phyloP scores from a whole-genome alignment of 2,113 vertebrate species.

The Eudorcas thomsonii region DNA sequence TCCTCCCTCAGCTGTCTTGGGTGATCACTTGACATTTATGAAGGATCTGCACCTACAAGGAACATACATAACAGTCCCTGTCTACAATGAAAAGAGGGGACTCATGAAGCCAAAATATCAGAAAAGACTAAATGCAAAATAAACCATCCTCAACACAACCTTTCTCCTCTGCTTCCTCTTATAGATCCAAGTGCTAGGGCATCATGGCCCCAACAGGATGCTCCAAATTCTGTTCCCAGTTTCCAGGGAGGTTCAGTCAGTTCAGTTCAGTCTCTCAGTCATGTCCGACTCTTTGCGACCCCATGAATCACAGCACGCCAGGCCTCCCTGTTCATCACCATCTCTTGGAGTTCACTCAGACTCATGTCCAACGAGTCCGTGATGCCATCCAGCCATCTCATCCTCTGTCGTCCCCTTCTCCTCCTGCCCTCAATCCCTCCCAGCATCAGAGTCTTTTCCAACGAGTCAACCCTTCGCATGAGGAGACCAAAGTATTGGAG shows the following conservation, averaged over 20 bases:
- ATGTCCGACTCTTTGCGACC: rapidly evolving
- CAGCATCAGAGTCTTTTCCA: too few species aligned
- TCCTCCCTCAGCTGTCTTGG: not conserved
- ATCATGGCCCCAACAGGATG: not conserved
- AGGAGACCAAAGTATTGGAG: too few species aligned
- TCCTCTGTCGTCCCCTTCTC: too few species aligned
- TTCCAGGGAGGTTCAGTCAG: not conserved
- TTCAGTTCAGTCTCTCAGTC: too few species aligned
- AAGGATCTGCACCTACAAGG: slow-evolving; percentile 2
- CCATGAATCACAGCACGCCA: too few species aligned
- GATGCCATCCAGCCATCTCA: too few species aligned
- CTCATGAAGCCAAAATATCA: not conserved
- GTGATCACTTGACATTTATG: slow-evolving; percentile 36
- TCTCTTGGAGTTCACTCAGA: too few species aligned
- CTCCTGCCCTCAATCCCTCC: too few species aligned
- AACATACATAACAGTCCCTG: not conserved
- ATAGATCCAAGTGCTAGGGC: not conserved
- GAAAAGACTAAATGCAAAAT: slow-evolving; percentile 6
- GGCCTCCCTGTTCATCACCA: too few species aligned
- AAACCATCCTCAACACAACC: not conserved
- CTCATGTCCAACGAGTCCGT: rapidly evolving
- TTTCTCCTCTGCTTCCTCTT: not conserved
- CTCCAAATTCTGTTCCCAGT: not conserved
- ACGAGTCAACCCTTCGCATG: too few species aligned
- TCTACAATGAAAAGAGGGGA: slow-evolving; percentile 15